Evolutionary conservation across 2,888 invertebrate species (phyloP).

Genomic region (Acronicta leporina): DNA sequence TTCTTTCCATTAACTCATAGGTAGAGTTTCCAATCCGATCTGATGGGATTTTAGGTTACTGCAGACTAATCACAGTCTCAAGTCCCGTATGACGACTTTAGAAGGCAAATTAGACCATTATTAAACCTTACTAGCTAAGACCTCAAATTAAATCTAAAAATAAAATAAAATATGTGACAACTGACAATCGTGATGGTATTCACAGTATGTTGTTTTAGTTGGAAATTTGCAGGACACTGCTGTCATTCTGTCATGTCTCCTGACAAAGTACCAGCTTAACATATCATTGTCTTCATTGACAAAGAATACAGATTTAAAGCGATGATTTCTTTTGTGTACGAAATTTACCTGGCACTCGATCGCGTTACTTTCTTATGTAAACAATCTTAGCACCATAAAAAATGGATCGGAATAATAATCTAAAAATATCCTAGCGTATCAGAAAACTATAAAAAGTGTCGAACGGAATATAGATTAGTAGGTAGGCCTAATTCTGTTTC

Average conservation of each 20-base stretch:
- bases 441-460: conserved; percentile 31
- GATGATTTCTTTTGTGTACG: conserved; percentile 32
- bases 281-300: conserved; percentile 30
- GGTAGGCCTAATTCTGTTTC: conserved; percentile 35
- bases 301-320: conserved; percentile 21
- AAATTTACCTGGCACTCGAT: conserved; percentile 39
- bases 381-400: conserved; percentile 27
- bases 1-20: background rate
- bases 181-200: background rate
- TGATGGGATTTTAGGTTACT: no score
- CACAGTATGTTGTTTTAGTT: background rate
- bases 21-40: background rate
- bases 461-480: conserved; percentile 40
- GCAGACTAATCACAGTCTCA: no score
- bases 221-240: background rate
- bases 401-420: conserved; percentile 27
- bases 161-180: background rate
- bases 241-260: background rate
- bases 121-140: no score
- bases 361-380: conserved; percentile 34
- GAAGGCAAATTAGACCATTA: no score
- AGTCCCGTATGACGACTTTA: no score
- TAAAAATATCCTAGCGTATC: conserved; percentile 33
- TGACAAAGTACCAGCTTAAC: conserved; percentile 8
- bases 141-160: background rate